Evolutionary conservation across 2,113 vertebrate species (phyloP).

Genomic region (Campylorhamphus procurvoides): DNA sequence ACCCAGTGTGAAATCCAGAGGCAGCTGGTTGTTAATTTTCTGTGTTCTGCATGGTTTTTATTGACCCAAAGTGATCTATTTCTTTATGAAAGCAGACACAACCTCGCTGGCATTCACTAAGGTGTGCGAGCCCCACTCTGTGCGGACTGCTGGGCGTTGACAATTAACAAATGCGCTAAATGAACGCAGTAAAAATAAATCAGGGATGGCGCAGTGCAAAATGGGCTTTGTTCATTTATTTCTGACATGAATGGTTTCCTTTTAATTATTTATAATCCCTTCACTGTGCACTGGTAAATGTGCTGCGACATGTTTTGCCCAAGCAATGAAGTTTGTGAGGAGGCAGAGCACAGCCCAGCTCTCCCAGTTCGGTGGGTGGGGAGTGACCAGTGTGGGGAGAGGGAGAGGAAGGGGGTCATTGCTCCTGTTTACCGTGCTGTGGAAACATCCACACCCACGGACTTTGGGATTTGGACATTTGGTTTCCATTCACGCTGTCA

Average conservation of each 20-base stretch:
- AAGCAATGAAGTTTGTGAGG: constrained; percentile 37
- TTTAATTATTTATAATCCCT: constrained; percentile 71
- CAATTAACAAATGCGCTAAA: constrained; percentile 54
- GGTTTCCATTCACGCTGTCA: background rate
- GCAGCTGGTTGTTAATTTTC: background rate
- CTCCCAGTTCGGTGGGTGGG: background rate
- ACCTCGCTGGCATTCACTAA: background rate
- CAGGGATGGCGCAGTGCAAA: constrained; percentile 48
- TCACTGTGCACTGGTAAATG: constrained; percentile 34
- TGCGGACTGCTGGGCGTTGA: constrained; percentile 4
- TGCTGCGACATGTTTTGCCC: constrained; percentile 24
- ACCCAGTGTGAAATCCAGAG: background rate
- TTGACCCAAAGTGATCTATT: background rate
- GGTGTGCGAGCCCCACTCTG: background rate
- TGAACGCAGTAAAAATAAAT: constrained; percentile 61
- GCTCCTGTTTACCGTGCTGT: background rate
- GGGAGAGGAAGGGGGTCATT: background rate
- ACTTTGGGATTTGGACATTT: background rate
- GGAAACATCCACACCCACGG: background rate
- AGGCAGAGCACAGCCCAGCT: background rate
- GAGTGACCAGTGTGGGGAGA: background rate
- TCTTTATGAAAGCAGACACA: background rate
- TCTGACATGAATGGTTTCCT: constrained; percentile 57
- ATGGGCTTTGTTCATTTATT: constrained; percentile 64
- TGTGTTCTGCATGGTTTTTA: background rate